Evolutionary conservation across 2,797 vertebrate species (phyloP), one percentile per base, ranked within the genome.

Genomic region (Dendrocincla fuliginosa): DNA sequence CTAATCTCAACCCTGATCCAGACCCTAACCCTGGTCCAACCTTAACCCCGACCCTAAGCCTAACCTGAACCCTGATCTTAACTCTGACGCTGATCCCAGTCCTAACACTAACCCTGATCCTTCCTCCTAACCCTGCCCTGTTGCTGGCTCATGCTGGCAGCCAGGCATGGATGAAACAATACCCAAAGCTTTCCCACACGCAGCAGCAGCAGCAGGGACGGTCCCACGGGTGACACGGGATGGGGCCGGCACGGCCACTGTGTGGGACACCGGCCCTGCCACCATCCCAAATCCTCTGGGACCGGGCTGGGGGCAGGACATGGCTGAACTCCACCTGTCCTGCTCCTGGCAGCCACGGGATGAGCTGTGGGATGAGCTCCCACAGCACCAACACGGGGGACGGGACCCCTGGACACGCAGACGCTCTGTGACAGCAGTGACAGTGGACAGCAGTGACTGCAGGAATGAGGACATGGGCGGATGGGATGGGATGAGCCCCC

Each of bases 291-390:
- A 42, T 27, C 41, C 67, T 75, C 47, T 0, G 17, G 61, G 85
- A 41, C 16, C 24, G 4, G 67, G 23, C 19, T 10, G 59, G 67
- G 50, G n/a, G 28, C 52, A 39, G 77, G 69, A 53, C 44, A 33
- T 0, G 1, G 33, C 60, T 22, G 39, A 41, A 50, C 47, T 60
- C 35, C 8, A 4, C 1, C 42, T 9, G 28, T n/a, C 16, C 71
- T 15, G 56, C 6, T 6, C 27, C 22, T 10, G 4, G 61, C 27
- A 49, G 3, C 30, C 7, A 3, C 0, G 13, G 53, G 33, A 78
- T 2, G 56, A 59, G 55, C 47, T 16, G 47, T 27, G 47, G 47
- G 67, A 25, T 42, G 50, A 55, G 41, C 5, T 14, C 73, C 46
- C 30, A 16, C 73, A 50, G 23, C 9, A 16, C 73, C 57, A 22